Evolutionary conservation across 2,888 invertebrate genomes (phyloP).

Genomic region (Acleris laterana): DNA sequence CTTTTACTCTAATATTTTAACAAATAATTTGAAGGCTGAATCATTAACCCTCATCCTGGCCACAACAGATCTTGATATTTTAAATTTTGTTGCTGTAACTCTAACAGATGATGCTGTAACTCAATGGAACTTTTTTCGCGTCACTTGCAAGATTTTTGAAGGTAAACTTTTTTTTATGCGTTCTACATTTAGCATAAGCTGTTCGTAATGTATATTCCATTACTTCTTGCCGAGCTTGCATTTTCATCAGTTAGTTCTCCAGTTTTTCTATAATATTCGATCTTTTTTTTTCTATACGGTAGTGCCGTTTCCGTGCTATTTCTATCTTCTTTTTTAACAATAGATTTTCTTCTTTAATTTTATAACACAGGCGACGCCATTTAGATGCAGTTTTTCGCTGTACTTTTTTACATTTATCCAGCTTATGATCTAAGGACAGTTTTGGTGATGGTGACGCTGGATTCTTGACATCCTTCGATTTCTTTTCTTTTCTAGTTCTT

Average conservation of each 20-base stretch:
- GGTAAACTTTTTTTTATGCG: not conserved
- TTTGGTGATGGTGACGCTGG: not conserved
- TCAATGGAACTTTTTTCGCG: not conserved
- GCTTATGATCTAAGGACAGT: not conserved
- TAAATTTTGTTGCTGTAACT: no score
- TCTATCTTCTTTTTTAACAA: conserved; percentile 3
- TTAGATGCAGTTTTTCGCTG: not conserved
- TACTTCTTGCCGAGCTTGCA: conserved; percentile 2
- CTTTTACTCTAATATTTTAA: no score
- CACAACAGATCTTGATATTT: no score
- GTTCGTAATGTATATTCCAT: not conserved
- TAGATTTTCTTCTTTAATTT: not conserved
- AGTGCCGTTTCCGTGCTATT: not conserved
- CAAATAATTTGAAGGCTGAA: no score
- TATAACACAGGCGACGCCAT: conserved; percentile 4
- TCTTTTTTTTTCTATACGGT: not conserved
- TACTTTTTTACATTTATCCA: not conserved
- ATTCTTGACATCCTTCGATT: no score
- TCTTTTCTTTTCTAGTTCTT: not conserved
- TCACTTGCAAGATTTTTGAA: not conserved
- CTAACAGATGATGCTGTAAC: no score
- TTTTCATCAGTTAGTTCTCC: not conserved
- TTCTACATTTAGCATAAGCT: not conserved
- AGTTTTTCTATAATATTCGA: not conserved
- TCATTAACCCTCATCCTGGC: no score